Percentiles rank a stretch among this genome's conserved stretches.
phyloP scores from a whole-genome alignment of 1,140 invertebrate species.

The Pseudobourletiella spinata region DNA sequence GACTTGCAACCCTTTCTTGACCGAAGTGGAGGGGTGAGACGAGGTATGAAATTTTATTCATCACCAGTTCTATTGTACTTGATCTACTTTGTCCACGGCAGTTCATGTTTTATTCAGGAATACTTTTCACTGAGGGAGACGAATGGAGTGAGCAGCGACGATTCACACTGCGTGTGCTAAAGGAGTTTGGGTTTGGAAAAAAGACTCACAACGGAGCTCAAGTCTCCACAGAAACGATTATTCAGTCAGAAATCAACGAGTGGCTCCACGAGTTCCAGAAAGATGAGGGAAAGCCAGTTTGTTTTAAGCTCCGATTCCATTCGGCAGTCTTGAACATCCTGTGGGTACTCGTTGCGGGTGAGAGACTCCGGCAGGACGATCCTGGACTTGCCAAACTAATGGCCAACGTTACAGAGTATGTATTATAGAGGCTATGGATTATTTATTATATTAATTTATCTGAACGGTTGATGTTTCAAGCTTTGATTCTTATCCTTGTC shows the following conservation, averaged over 20 bases:
- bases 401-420: background rate
- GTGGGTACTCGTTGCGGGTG: conserved; percentile 7
- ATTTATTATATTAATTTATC: background rate
- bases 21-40: conserved; percentile 12
- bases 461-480: background rate
- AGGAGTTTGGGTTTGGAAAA: conserved; percentile 22
- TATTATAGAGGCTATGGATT: background rate
- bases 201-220: background rate
- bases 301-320: background rate
- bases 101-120: conserved; percentile 7
- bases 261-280: conserved; percentile 1
- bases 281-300: background rate
- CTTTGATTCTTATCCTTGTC: background rate
- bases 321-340: conserved; percentile 1
- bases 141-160: conserved; percentile 27
- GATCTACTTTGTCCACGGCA: too few relatives aligned
- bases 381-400: background rate
- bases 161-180: conserved; percentile 15
- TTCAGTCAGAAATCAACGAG: background rate
- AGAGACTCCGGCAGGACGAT: background rate
- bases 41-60: conserved; percentile 6
- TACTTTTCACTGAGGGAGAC: conserved; percentile 18
- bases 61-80: background rate
- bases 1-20: conserved; percentile 13
- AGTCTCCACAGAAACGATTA: background rate